Percentiles rank a stretch among this genome's conserved stretches.
Conservation (phyloP, 2,888 invertebrate genomes). For the Ennomos quercinarius region DNA sequence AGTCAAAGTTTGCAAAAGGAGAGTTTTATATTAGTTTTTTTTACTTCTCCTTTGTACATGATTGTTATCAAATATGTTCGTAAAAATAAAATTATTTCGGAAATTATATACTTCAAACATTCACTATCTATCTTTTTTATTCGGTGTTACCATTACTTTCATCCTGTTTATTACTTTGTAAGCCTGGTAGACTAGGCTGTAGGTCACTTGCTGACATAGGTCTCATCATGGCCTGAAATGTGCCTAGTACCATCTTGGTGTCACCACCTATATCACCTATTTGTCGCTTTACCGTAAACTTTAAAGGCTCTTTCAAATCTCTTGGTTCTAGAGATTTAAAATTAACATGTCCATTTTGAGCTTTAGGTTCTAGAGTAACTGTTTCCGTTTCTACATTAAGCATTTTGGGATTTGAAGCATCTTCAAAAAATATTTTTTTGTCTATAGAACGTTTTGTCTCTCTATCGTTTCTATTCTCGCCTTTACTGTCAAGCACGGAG, state of each 20-base stretch:
- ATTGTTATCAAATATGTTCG: too few relatives aligned
- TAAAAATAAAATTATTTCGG: too few relatives aligned
- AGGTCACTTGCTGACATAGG: constrained; percentile 45
- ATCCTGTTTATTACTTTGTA: constrained; percentile 3
- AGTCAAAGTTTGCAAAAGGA: too few relatives aligned
- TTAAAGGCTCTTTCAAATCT: neutral
- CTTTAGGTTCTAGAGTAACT: neutral
- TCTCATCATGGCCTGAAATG: constrained; percentile 60
- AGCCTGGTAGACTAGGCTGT: constrained; percentile 26
- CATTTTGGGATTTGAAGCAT: too few relatives aligned
- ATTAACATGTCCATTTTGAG: neutral
- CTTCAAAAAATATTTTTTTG: too few relatives aligned
- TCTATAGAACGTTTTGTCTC: too few relatives aligned
- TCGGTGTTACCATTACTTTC: too few relatives aligned
- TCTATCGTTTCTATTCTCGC: neutral
- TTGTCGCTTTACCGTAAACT: constrained; percentile 41
- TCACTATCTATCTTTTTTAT: neutral
- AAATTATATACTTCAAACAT: too few relatives aligned
- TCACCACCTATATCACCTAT: constrained; percentile 37
- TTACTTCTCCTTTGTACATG: too few relatives aligned
- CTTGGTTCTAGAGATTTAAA: neutral
- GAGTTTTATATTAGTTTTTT: too few relatives aligned
- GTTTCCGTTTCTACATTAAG: too few relatives aligned
- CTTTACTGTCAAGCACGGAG: neutral
- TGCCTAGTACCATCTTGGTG: constrained; percentile 55